phyloP scores from a whole-genome alignment of 2,888 invertebrate species.

The Crioceris asparagi region DNA sequence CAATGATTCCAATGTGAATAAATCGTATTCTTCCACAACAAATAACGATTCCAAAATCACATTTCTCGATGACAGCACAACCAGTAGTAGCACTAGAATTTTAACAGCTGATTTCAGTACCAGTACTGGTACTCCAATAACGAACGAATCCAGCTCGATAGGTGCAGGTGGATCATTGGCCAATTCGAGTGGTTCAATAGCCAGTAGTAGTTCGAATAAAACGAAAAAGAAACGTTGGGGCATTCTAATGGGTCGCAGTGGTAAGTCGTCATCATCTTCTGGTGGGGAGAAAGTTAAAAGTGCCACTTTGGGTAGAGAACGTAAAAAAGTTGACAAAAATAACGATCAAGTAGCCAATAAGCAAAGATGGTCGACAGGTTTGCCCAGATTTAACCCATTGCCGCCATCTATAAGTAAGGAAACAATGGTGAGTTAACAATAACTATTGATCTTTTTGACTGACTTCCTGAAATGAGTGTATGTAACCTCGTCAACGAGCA shows the following conservation, averaged over 20 bases:
- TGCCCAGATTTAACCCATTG: constrained; percentile 58
- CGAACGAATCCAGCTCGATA: neutral
- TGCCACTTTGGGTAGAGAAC: constrained; percentile 58
- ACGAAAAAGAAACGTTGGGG: constrained; percentile 55
- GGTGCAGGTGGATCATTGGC: neutral
- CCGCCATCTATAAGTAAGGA: constrained; percentile 71
- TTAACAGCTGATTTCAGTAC: too few species aligned
- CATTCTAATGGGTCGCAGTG: constrained; percentile 52
- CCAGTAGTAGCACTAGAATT: too few species aligned
- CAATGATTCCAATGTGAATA: too few species aligned
- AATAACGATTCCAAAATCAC: too few species aligned
- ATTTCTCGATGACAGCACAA: too few species aligned
- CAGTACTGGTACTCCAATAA: neutral
- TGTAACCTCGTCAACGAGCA: too few species aligned
- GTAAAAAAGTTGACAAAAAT: constrained; percentile 42
- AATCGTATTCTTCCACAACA: too few species aligned
- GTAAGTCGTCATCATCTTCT: too few species aligned
- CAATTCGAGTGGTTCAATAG: constrained; percentile 21
- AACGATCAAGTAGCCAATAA: constrained; percentile 44
- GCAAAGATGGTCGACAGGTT: constrained; percentile 62
- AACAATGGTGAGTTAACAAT: constrained; percentile 59
- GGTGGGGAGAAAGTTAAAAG: constrained; percentile 51
- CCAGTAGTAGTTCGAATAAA: constrained; percentile 23
- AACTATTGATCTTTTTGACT: too few species aligned
- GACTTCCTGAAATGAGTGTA: too few species aligned